These are phyloP conservation scores for Batillaria attramentaria DNA, from an alignment of 1,140 invertebrate genomes.

Conservation along the genomic window DNA sequence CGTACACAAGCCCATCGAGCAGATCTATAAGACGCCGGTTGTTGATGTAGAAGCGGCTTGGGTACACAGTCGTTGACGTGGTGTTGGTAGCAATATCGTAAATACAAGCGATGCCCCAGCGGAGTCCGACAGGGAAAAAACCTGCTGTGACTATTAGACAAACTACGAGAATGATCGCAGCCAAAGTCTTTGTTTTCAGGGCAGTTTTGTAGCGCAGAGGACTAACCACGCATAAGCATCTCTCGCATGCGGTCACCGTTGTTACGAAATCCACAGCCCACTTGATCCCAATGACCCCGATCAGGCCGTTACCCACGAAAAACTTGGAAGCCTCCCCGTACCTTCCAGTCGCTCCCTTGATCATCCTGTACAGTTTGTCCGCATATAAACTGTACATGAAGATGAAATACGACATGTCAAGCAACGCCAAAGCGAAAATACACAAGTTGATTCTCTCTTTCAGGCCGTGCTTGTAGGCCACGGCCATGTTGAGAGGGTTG, in stretches of 20 bases:
- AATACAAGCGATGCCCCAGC: neutral
- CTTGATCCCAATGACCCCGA: neutral
- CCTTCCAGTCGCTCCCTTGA: neutral
- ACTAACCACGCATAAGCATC: neutral
- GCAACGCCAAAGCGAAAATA: neutral
- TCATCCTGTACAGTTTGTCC: neutral
- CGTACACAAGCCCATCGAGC: neutral
- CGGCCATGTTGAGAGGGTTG: too few species aligned
- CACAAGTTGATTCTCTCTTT: constrained; percentile 3
- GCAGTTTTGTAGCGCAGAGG: neutral
- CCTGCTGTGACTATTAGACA: neutral
- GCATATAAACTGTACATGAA: neutral
- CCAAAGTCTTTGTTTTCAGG: neutral
- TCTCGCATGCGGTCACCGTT: neutral
- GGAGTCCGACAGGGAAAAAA: neutral
- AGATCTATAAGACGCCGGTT: neutral
- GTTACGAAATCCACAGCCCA: neutral
- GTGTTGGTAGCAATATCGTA: neutral
- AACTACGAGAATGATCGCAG: neutral
- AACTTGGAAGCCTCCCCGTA: neutral
- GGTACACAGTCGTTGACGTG: neutral
- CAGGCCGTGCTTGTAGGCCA: too few species aligned
- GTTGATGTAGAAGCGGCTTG: neutral
- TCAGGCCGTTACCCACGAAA: neutral
- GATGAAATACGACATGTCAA: neutral